These are phyloP conservation scores for Euleptes europaea DNA, from an alignment of 2,113 vertebrate species.

Conservation along the genomic window DNA sequence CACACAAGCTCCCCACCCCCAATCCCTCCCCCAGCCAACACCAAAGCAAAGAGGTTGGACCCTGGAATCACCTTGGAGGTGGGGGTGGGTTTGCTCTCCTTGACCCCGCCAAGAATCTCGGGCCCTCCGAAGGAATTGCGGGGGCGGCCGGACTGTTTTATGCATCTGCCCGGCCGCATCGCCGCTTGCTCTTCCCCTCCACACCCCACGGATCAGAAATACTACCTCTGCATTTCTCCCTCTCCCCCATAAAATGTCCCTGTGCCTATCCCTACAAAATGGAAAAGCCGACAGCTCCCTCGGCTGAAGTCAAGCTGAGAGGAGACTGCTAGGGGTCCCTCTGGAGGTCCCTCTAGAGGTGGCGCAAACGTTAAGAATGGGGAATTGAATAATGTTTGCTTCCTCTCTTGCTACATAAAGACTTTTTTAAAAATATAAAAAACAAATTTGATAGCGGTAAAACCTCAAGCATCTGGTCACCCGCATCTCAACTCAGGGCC, in stretches of 20 bases:
- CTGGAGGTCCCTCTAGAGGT: neutral
- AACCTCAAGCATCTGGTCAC: too few relatives aligned
- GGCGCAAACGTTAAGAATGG: neutral
- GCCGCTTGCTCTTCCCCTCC: slow-evolving; percentile 6
- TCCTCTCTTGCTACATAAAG: neutral
- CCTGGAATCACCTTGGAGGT: neutral
- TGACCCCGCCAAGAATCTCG: neutral
- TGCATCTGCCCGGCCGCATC: rapidly evolving
- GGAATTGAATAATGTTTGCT: neutral
- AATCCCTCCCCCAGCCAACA: neutral
- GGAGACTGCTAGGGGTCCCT: neutral
- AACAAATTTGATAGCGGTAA: too few relatives aligned
- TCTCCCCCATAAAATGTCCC: too few relatives aligned
- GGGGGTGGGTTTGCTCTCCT: neutral
- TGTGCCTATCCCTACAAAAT: too few relatives aligned
- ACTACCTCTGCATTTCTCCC: neutral
- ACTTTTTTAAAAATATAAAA: rapidly evolving
- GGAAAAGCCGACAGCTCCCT: too few relatives aligned
- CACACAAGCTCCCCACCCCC: neutral
- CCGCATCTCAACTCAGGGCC: too few relatives aligned
- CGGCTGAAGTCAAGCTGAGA: neutral
- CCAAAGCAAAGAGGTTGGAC: neutral
- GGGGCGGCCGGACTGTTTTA: neutral
- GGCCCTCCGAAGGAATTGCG: neutral
- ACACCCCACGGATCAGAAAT: neutral